Evolutionary conservation across 2,888 invertebrate species (phyloP).

Genomic region (Epinotia ramella): DNA sequence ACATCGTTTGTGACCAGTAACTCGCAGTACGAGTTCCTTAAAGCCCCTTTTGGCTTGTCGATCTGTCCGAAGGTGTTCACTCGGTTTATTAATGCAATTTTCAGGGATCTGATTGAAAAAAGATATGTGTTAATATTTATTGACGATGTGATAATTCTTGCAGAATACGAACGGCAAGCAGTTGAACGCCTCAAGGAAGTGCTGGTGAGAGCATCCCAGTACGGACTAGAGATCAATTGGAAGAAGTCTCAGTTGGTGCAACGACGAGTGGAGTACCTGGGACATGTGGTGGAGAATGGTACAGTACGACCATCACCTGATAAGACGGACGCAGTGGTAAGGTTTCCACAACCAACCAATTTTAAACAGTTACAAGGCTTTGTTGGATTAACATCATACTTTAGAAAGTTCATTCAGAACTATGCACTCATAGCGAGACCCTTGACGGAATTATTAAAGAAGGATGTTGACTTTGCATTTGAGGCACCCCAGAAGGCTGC

Average conservation of each 20-base stretch:
- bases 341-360: conserved; percentile 7
- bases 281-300: neutral
- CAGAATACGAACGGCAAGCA: conserved; percentile 6
- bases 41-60: neutral
- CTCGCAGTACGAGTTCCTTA: neutral
- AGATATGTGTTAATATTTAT: conserved; percentile 8
- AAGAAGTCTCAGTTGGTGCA: conserved; percentile 2
- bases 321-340: neutral
- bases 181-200: conserved; percentile 1
- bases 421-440: conserved; percentile 23
- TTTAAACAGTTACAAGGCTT: neutral
- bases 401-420: conserved; percentile 14
- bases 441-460: neutral
- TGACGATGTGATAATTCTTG: conserved; percentile 12
- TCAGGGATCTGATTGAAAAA: conserved; percentile 11
- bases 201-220: conserved; percentile 6
- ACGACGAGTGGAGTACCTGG: neutral
- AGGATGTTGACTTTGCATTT: conserved; percentile 6
- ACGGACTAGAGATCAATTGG: neutral
- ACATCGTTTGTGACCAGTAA: neutral
- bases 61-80: neutral
- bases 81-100: neutral
- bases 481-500: conserved; percentile 1
- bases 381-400: neutral
- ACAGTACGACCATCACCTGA: conserved; percentile 5